Percentiles rank a stretch among this genome's conserved stretches.
These are phyloP conservation scores for Polypterus senegalus DNA, from an alignment of 2,113 vertebrate genomes.

Conservation along the genomic window DNA sequence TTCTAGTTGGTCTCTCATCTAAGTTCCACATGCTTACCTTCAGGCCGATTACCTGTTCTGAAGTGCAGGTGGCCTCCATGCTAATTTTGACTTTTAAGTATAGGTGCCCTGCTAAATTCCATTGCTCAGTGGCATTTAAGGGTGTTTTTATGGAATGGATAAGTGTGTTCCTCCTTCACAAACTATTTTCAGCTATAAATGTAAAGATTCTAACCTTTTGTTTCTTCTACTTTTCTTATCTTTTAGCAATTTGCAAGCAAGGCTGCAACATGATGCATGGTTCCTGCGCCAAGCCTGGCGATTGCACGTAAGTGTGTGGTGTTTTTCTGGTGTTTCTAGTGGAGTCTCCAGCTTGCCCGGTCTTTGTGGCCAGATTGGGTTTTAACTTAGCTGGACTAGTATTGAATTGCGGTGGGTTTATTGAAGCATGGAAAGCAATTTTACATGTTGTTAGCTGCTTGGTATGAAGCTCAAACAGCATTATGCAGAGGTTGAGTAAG, in stretches of 20 bases:
- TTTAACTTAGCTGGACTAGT: not conserved
- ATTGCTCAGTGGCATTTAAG: no score
- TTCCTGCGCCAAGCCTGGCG: constrained; percentile 60
- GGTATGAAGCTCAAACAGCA: not conserved
- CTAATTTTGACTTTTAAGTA: no score
- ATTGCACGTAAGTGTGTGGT: constrained; percentile 73
- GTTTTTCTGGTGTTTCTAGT: not conserved
- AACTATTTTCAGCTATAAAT: no score
- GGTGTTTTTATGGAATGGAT: no score
- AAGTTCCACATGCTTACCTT: no score
- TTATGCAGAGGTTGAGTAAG: no score
- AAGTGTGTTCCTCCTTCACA: no score
- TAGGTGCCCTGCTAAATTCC: no score
- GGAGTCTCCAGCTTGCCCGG: not conserved
- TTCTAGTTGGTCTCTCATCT: no score
- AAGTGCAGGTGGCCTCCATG: no score
- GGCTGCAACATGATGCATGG: constrained; percentile 79
- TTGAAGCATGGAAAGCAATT: constrained; percentile 3
- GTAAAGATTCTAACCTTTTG: constrained; percentile 14
- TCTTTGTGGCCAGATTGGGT: not conserved
- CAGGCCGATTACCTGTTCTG: no score
- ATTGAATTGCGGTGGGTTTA: not conserved
- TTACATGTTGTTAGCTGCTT: constrained; percentile 5
- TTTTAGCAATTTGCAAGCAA: constrained; percentile 79
- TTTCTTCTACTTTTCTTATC: constrained; percentile 15